Evolutionary conservation across 1,140 invertebrate genomes (phyloP), one percentile per base, ranked within the genome.

Genomic region (Panonychus citri): DNA sequence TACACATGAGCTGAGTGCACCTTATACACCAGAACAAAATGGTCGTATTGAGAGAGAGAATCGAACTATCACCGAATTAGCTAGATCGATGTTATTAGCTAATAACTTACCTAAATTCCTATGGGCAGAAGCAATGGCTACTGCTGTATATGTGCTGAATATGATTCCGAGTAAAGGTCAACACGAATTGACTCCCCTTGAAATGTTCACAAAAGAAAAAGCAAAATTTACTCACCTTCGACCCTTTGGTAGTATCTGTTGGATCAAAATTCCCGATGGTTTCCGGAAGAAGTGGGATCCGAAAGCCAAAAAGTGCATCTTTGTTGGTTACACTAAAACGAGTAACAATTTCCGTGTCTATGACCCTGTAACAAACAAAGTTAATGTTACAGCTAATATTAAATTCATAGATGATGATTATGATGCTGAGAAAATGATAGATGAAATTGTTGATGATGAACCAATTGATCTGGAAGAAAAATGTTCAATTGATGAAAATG

Each of bases 1-100:
- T 12, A 42, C 27, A 10, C 71, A 71, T 66, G 65, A 74, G 55
- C 67, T 65, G 51, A 71, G 68, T 10, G 65, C 71, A 39, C 66
- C 70, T 46, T 65, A 69, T 54, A 72, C 68, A 13, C 71, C 73
- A 54, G 66, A 76, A 59, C 62, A 67, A 62, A 76, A 76, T 68
- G 69, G 71, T 59, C 66, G 73, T 4, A 61, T 71, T 21, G 73
- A 76, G 59, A 60, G 72, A 39, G 69, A 72, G 63, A 69, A 68
- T 56, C 39, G 67, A 48, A 67, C 64, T 17, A 30, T 68, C 1
- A 66, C 69, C 61, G 71, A 75, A 65, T 65, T 60, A 56, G 66
- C 68, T 37, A 62, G 67, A 59, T 61, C 65, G 50, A 59, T 72
- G 62, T 30, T 75, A 57, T 55, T 37, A 19, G 64, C 71, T 13